phyloP scores from a whole-genome alignment of 2,797 vertebrate species.

The Propithecus perrieri region DNA sequence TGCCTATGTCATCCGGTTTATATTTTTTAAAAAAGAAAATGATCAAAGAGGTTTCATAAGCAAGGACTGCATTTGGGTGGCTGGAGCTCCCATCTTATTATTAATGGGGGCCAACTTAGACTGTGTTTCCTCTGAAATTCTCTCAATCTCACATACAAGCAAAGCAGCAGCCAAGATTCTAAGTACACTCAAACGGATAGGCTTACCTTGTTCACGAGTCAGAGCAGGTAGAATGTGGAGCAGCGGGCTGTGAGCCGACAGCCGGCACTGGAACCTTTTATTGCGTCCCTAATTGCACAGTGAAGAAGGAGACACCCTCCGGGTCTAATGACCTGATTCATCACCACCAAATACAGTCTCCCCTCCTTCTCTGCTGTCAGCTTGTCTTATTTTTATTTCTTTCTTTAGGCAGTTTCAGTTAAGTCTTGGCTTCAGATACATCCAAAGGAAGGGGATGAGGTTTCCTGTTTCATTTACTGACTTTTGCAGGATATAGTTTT shows the following conservation, averaged over 20 bases:
- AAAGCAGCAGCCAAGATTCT: neutral
- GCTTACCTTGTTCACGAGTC: conserved; percentile 64
- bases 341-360: conserved; percentile 25
- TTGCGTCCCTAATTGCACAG: conserved; percentile 70
- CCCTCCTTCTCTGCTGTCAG: neutral
- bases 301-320: conserved; percentile 66
- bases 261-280: conserved; percentile 66
- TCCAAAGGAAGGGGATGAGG: neutral
- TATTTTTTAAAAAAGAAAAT: neutral
- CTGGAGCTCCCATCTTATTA: neutral
- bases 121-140: neutral
- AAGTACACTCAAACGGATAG: neutral
- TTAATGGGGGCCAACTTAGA: neutral
- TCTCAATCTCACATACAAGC: neutral
- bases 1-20: neutral
- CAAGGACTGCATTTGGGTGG: neutral
- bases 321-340: conserved; percentile 61
- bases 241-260: neutral
- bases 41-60: neutral
- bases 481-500: conserved; percentile 28
- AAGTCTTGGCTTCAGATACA: conserved; percentile 11
- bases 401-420: neutral
- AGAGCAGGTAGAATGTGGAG: neutral
- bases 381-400: neutral
- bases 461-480: neutral